These are phyloP conservation scores for Acleris literana DNA, from an alignment of 2,888 invertebrate species.

Conservation along the genomic window DNA sequence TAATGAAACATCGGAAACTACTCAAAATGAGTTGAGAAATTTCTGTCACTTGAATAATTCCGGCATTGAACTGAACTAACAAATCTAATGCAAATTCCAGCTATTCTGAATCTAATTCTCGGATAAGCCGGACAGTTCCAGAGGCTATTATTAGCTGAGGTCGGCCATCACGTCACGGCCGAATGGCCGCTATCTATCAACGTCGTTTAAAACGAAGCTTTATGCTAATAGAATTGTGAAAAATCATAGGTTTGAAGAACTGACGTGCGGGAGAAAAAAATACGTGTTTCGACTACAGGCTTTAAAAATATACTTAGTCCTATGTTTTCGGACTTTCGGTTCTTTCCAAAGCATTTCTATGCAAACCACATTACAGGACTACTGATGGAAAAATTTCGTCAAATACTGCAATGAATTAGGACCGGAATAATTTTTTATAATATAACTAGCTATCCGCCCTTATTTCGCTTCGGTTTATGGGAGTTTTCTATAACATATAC, in stretches of 20 bases:
- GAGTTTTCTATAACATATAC: too few species aligned
- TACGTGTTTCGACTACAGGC: neutral
- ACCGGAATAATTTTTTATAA: too few species aligned
- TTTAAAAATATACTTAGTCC: neutral
- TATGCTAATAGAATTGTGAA: conserved; percentile 1
- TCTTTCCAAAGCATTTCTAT: too few species aligned
- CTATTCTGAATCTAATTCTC: conserved; percentile 16
- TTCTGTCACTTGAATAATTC: too few species aligned
- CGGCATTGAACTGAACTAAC: conserved; percentile 1
- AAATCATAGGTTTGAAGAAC: conserved; percentile 5
- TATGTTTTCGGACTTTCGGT: neutral
- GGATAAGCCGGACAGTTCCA: conserved; percentile 17
- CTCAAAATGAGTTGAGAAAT: neutral
- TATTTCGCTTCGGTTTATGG: too few species aligned
- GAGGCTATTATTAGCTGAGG: conserved; percentile 34
- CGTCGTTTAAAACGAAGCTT: conserved; percentile 18
- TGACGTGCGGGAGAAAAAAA: neutral
- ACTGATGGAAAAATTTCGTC: too few species aligned
- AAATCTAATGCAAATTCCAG: conserved; percentile 6
- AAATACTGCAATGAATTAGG: too few species aligned
- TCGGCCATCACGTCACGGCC: conserved; percentile 25
- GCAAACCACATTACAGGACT: too few species aligned
- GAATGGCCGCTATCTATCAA: conserved; percentile 33
- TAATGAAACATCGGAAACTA: too few species aligned
- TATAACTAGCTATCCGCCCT: too few species aligned